Evolutionary conservation across 2,888 invertebrate genomes (phyloP).

Genomic region (Cactoblastis cactorum): DNA sequence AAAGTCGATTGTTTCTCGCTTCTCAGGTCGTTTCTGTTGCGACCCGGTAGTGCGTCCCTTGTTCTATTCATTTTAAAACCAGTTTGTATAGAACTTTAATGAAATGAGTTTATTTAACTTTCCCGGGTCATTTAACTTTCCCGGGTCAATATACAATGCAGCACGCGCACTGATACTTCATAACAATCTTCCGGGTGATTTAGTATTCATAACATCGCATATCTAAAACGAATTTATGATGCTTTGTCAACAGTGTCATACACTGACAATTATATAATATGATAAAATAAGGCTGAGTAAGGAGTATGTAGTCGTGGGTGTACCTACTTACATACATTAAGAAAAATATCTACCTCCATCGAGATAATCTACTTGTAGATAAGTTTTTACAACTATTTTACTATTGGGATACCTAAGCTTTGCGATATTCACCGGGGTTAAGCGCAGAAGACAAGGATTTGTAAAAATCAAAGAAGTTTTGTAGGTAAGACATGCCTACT

Average conservation of each 20-base stretch:
- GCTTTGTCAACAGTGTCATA: neutral
- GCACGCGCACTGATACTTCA: neutral
- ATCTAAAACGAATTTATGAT: neutral
- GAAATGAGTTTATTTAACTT: neutral
- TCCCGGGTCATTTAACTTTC: neutral
- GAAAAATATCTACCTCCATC: too few relatives aligned
- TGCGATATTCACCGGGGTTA: too few relatives aligned
- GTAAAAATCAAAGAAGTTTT: too few relatives aligned
- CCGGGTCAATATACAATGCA: neutral
- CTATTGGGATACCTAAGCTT: too few relatives aligned
- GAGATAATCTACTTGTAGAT: too few relatives aligned
- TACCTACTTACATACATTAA: too few relatives aligned
- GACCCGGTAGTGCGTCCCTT: constrained; percentile 25
- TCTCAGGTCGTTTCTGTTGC: constrained; percentile 24
- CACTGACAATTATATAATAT: neutral
- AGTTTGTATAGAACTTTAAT: neutral
- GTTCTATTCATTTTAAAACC: constrained; percentile 12
- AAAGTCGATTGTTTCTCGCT: constrained; percentile 6
- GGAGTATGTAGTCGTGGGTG: too few relatives aligned
- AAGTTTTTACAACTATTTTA: too few relatives aligned
- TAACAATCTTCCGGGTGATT: neutral
- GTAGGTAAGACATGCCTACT: too few relatives aligned
- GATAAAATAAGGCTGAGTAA: too few relatives aligned
- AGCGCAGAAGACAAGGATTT: too few relatives aligned
- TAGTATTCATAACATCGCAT: neutral